phyloP scores from a whole-genome alignment of 1,140 invertebrate species.

The Lanistes nyassanus region DNA sequence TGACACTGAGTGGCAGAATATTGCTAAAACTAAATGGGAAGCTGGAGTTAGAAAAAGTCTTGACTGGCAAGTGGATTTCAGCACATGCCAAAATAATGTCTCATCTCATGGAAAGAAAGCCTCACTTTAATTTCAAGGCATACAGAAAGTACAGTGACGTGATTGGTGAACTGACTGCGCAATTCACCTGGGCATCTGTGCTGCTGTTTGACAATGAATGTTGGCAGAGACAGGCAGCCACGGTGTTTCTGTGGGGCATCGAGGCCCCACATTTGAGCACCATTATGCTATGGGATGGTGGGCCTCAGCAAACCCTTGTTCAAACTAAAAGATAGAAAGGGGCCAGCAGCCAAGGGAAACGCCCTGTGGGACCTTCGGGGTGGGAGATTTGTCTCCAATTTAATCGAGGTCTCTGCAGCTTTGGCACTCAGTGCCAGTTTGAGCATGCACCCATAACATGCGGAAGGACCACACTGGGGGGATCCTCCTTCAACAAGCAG shows the following conservation, averaged over 20 bases:
- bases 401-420: neutral
- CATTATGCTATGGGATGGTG: neutral
- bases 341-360: neutral
- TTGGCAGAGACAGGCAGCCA: neutral
- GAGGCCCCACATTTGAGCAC: neutral
- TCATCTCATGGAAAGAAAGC: neutral
- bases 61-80: neutral
- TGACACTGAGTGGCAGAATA: neutral
- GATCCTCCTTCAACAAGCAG: neutral
- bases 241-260: constrained; percentile 1
- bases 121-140: neutral
- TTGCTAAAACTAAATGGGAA: neutral
- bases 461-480: constrained; percentile 4
- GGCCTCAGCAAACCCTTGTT: neutral
- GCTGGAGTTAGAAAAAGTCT: constrained; percentile 7
- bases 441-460: constrained; percentile 2
- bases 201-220: neutral
- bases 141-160: neutral
- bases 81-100: neutral
- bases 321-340: no score
- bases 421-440: neutral
- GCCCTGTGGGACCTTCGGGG: neutral
- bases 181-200: constrained; percentile 1
- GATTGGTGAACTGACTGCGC: neutral
- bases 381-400: constrained; percentile 10